Base-by-base conservation (phyloP, 2,888 invertebrate species). In the Masnerella sp. region DNA sequence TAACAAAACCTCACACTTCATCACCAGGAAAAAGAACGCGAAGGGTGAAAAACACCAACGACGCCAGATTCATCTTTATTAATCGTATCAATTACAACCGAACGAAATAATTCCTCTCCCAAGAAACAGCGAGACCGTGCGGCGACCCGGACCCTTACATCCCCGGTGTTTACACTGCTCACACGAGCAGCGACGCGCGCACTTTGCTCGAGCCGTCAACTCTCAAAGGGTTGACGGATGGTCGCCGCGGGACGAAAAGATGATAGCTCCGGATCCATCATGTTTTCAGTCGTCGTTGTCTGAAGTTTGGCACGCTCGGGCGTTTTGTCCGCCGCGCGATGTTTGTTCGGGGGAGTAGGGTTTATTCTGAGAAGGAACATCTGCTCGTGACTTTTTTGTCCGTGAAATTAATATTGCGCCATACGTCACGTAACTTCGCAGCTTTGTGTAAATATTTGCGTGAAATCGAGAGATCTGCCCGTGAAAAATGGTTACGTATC, bases 191-290 rank as follows among this genome's bases (percentile, higher is more conserved):
- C 2, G 14, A 36, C 12, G 11, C 17, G 36, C 45, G 59, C 47
- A 64, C 61, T 58, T 40, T 32, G 64, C 40, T 76, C 77, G 79
- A 74, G 80, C 80, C 80, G 83, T 84, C 84, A 82, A 81, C 79
- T 83, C 82, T 83, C 79, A 84, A 84, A 84, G 83, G 80, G 81
- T 82, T 85, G 84, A 85, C 85, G 84, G 82, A 85, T 85, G 82
- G 84, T 83, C 85, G 84, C 84, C 80, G 78, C 83, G 85, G 85
- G 85, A 85, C 83, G 79, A 78, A 79, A 82, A 83, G 83, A 81
- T 82, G 82, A 83, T 82, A 80, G 79, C 73, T 80, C 76, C 68
- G 80, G 79, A 85, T 84, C 83, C 82, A 85, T 85, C 84, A 84
- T 85, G 79, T 79, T 82, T 81, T 80, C 78, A 61, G 49, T 68